Evolutionary conservation across 1,140 invertebrate genomes (phyloP).

Genomic region (Pachypeltis micranthus): DNA sequence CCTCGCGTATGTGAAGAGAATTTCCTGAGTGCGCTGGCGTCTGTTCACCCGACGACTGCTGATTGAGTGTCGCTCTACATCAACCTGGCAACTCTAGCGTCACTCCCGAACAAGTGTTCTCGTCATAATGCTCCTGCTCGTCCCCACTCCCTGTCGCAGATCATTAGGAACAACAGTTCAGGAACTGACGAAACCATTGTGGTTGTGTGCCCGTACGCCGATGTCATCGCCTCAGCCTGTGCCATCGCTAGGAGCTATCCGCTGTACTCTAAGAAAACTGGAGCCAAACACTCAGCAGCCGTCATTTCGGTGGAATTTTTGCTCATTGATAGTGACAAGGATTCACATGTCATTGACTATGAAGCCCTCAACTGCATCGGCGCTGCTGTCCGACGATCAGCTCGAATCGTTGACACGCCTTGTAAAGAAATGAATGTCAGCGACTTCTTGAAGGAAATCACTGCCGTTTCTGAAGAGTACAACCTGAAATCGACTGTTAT

Average conservation of each 20-base stretch:
- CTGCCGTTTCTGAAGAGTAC: conserved; percentile 47
- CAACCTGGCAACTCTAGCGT: conserved; percentile 56
- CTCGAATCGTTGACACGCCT: conserved; percentile 70
- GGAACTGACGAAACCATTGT: conserved; percentile 59
- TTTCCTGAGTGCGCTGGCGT: conserved; percentile 47
- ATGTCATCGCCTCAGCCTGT: conserved; percentile 64
- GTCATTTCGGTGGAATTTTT: conserved; percentile 49
- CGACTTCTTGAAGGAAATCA: conserved; percentile 58
- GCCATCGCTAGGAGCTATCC: conserved; percentile 70
- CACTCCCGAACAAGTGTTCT: conserved; percentile 61
- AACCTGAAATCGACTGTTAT: conserved; percentile 55
- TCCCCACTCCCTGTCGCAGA: conserved; percentile 59
- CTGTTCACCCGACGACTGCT: conserved; percentile 55
- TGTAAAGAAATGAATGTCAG: conserved; percentile 76
- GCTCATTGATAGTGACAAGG: conserved; percentile 36
- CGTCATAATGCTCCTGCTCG: conserved; percentile 69
- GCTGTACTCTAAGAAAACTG: conserved; percentile 49
- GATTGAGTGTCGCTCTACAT: conserved; percentile 65
- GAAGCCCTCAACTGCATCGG: conserved; percentile 33
- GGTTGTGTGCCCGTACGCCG: conserved; percentile 65
- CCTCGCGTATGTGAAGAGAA: conserved; percentile 58
- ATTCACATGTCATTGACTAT: conserved; percentile 35
- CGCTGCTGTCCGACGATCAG: conserved; percentile 59
- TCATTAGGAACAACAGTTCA: conserved; percentile 49
- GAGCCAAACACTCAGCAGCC: conserved; percentile 21